These are phyloP conservation scores for Tetrapedia diversipes DNA, from an alignment of 2,888 invertebrate genomes.

Conservation along the genomic window DNA sequence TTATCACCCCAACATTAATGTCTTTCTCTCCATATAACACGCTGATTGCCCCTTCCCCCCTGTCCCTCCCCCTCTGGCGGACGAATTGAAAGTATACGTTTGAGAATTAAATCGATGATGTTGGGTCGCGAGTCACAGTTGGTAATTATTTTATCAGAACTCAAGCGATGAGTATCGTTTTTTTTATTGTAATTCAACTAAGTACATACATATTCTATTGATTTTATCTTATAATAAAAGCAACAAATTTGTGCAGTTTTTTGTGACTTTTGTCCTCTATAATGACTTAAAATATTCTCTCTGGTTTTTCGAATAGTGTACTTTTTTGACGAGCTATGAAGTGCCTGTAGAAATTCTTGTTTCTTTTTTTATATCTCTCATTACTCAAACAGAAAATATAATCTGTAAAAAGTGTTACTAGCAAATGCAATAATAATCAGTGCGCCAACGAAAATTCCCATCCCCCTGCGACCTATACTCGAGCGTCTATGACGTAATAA, in stretches of 20 bases:
- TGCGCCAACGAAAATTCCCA: constrained; percentile 55
- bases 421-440: constrained; percentile 56
- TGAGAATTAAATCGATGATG: constrained; percentile 77
- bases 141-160: constrained; percentile 67
- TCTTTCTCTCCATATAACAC: neutral
- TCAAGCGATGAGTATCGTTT: constrained; percentile 49
- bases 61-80: constrained; percentile 26
- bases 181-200: constrained; percentile 59
- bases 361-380: neutral
- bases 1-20: neutral
- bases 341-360: constrained; percentile 39
- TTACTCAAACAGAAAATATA: constrained; percentile 41
- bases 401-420: constrained; percentile 40
- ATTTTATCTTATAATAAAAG: constrained; percentile 49
- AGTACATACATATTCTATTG: constrained; percentile 57
- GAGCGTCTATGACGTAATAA: constrained; percentile 59
- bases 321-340: constrained; percentile 38
- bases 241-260: constrained; percentile 52
- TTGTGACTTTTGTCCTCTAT: constrained; percentile 38
- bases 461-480: constrained; percentile 44
- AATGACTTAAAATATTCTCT: constrained; percentile 57
- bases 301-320: constrained; percentile 41
- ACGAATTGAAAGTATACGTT: constrained; percentile 74
- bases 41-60: neutral
- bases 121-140: constrained; percentile 59